Conservation (phyloP, 2,888 invertebrate genomes). For the Ochropacha duplaris region DNA sequence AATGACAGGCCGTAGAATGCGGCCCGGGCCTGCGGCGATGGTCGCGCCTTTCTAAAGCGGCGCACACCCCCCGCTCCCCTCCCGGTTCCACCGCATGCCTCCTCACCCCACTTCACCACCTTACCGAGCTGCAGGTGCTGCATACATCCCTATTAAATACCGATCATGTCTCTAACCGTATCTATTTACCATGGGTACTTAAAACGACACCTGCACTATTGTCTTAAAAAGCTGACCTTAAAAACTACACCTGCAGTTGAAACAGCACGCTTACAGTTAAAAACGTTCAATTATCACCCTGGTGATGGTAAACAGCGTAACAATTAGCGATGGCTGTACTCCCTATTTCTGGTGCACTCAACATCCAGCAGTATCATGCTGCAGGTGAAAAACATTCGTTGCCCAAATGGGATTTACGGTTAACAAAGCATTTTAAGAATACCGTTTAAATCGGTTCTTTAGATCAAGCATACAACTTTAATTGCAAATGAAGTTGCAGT, state of each 20-base stretch:
- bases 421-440: conserved; percentile 1
- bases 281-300: conserved; percentile 51
- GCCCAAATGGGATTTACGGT: not conserved
- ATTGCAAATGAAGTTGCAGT: conserved; percentile 12
- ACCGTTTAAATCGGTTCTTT: not conserved
- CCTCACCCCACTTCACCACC: conserved; percentile 58
- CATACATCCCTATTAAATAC: conserved; percentile 81
- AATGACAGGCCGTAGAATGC: conserved; percentile 83
- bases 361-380: not conserved
- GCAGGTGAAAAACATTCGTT: not conserved
- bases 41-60: conserved; percentile 84
- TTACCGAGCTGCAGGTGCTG: conserved; percentile 77
- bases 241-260: conserved; percentile 62
- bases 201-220: conserved; percentile 74
- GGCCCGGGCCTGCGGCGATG: conserved; percentile 81
- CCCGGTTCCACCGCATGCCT: conserved; percentile 49
- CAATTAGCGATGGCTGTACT: conserved; percentile 32
- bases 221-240: conserved; percentile 74
- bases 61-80: conserved; percentile 61
- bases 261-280: conserved; percentile 51
- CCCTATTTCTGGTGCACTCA: conserved; percentile 15
- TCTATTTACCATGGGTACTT: conserved; percentile 78
- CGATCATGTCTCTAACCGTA: conserved; percentile 78
- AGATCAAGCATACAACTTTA: conserved; percentile 3
- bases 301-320: conserved; percentile 40